These are phyloP conservation scores for Gasterosteus aculeatus DNA, from an alignment of 2,113 vertebrate genomes.

Conservation along the genomic window DNA sequence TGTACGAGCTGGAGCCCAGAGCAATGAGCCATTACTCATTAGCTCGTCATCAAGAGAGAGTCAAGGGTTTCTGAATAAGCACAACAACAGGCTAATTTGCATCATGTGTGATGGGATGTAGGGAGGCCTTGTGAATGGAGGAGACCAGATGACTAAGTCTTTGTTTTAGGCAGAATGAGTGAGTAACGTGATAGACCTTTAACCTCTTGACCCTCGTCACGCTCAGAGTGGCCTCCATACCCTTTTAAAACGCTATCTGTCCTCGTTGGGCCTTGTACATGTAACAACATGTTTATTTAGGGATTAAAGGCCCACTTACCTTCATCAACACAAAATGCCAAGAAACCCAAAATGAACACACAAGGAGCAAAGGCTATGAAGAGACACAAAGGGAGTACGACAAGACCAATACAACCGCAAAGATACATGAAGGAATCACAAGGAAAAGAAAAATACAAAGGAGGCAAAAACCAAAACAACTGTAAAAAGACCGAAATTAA, in stretches of 20 bases:
- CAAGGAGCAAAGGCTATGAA: too few species aligned
- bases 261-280: not conserved
- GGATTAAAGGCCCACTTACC: too few species aligned
- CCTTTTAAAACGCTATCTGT: not conserved
- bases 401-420: too few species aligned
- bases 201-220: conserved; percentile 34
- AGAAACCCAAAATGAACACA: too few species aligned
- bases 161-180: conserved; percentile 11
- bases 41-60: not conserved
- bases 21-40: not conserved
- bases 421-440: too few species aligned
- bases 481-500: too few species aligned
- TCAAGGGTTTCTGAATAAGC: conserved; percentile 17
- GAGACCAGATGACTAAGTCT: conserved; percentile 18
- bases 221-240: not conserved
- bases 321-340: too few species aligned
- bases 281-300: not conserved
- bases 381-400: too few species aligned
- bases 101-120: conserved; percentile 23
- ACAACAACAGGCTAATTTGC: conserved; percentile 42
- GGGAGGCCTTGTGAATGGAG: conserved; percentile 6
- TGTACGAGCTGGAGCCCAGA: too few species aligned
- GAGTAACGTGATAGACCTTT: conserved; percentile 17
- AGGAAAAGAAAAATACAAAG: too few species aligned
- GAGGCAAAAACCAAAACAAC: too few species aligned